Evolutionary conservation across 2,888 invertebrate species (phyloP), one percentile per base, ranked within the genome.

Genomic region (Eudasyphora cyanicolor): DNA sequence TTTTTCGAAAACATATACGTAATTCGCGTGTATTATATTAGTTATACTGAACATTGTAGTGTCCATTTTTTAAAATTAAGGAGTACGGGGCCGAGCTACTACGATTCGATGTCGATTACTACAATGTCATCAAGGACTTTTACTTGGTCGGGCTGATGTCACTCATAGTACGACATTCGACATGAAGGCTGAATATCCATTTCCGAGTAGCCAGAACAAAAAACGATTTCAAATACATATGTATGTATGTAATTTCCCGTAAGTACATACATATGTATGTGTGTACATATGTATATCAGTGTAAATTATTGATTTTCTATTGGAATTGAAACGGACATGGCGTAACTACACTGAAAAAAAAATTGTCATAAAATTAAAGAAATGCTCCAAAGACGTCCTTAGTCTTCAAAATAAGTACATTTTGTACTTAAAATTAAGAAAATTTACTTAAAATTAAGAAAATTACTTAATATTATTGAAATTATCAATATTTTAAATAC

Each of bases 241-340:
- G 14, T 19, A 5, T 14, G 27, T 27, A 14, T 24, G 57, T 45
- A 10, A n/a, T n/a, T n/a, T n/a, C n/a, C n/a, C n/a, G n/a, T n/a
- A n/a, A n/a, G n/a, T n/a, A n/a, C n/a, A 54, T 19, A 21, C 21
- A 10, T 8, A 6, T 57, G 14, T 19, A 5, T 14, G 27, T 27
- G 27, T 24, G 57, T 19, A 21, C 21, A 10, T 8, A 6, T 57
- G 14, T 19, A 5, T 14, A 19, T 27, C 14, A 10, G 57, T 71
- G 71, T 57, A n/a, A 71, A 54, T 35, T 71, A 71, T 71, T 54
- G 71, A 71, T 71, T 71, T 70, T 54, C 24, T 71, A 71, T 71
- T 54, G 54, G 45, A 32, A 32, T 32, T 35, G 19, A 57, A 57
- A 21, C 29, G 54, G 21, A 35, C 24, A 17, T 64, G 21, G 35